A percentile compares a stretch with the other conserved stretches of the same genome.
These are phyloP conservation scores for Ciconia stormi DNA, from an alignment of 2,113 vertebrate genomes.

Conservation along the genomic window DNA sequence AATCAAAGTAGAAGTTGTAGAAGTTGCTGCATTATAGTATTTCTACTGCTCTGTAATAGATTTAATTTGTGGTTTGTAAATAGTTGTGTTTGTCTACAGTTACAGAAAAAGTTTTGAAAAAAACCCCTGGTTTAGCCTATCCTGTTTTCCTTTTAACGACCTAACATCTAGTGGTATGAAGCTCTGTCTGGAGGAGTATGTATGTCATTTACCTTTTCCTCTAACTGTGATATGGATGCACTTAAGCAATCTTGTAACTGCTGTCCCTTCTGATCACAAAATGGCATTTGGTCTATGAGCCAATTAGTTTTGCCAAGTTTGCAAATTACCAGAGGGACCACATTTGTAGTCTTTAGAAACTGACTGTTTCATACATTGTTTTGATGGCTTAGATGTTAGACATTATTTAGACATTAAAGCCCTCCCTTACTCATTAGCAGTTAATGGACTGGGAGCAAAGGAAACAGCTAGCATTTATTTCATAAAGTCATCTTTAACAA, in stretches of 20 bases:
- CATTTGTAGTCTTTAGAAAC: neutral
- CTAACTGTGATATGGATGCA: neutral
- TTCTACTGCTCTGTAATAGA: neutral
- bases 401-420: neutral
- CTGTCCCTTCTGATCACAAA: neutral
- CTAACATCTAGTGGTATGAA: neutral
- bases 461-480: neutral
- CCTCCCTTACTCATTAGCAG: neutral
- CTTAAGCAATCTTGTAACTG: neutral
- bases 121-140: neutral
- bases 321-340: neutral
- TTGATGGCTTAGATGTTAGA: slow-evolving; percentile 5
- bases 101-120: neutral
- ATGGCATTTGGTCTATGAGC: neutral
- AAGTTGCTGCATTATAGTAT: neutral
- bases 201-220: neutral
- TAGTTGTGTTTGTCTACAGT: neutral
- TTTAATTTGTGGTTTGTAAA: neutral
- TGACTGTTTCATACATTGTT: neutral
- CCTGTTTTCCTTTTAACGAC: neutral
- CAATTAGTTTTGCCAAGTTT: neutral
- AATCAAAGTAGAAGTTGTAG: neutral
- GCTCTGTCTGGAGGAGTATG: neutral
- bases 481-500: neutral
- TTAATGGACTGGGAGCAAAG: neutral